Evolutionary conservation across 2,113 vertebrate genomes (phyloP).

Genomic region (Bostrychus sinensis): DNA sequence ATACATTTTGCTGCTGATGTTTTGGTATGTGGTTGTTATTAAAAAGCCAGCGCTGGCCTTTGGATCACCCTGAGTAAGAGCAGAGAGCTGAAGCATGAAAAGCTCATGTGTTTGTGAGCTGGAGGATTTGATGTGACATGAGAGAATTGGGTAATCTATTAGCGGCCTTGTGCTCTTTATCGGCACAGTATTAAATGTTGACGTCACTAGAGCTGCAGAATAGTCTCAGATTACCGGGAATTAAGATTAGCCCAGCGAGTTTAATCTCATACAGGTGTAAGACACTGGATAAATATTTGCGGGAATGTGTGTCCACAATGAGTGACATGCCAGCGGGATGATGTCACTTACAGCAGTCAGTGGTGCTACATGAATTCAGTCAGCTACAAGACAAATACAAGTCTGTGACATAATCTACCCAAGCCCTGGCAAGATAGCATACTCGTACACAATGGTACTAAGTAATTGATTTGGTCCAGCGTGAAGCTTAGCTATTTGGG

Average conservation of each 20-base stretch:
- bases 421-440: neutral
- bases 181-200: slow-evolving; percentile 48
- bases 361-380: neutral
- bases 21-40: slow-evolving; percentile 1
- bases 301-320: slow-evolving; percentile 23
- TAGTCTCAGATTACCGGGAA: slow-evolving; percentile 61
- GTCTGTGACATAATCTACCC: slow-evolving; percentile 2
- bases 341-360: slow-evolving; percentile 16
- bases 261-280: slow-evolving; percentile 64
- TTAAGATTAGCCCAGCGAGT: slow-evolving; percentile 58
- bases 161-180: slow-evolving; percentile 46
- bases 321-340: slow-evolving; percentile 28
- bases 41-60: slow-evolving; percentile 9
- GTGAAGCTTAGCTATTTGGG: neutral
- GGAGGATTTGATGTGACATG: slow-evolving; percentile 50
- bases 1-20: neutral
- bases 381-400: neutral
- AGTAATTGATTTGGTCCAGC: neutral
- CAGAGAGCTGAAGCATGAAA: slow-evolving; percentile 20
- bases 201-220: slow-evolving; percentile 48
- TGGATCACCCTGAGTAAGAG: slow-evolving; percentile 9
- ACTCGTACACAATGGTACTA: neutral
- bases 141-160: slow-evolving; percentile 58
- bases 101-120: slow-evolving; percentile 31
- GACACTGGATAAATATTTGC: slow-evolving; percentile 42